These are phyloP conservation scores for Rhea americana DNA, from an alignment of 2,113 vertebrate genomes.

Conservation along the genomic window DNA sequence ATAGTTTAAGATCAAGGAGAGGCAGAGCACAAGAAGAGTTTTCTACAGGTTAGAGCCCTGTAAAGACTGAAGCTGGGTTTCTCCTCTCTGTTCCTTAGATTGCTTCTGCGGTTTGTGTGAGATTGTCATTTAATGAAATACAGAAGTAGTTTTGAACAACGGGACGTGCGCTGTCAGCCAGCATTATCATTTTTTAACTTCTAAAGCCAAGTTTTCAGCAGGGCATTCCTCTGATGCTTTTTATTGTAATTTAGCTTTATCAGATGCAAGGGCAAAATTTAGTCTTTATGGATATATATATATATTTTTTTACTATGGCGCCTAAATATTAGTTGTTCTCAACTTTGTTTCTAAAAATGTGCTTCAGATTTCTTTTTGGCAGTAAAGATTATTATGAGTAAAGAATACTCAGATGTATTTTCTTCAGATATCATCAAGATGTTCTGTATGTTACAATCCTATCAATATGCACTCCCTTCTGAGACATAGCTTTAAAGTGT, in stretches of 20 bases:
- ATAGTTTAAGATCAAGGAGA: neutral
- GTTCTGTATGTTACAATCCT: neutral
- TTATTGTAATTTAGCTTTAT: neutral
- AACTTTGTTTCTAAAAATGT: neutral
- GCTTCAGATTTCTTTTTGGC: constrained; percentile 8
- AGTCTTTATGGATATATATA: neutral
- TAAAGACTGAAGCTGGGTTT: neutral
- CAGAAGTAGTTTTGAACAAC: neutral
- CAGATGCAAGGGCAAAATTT: neutral
- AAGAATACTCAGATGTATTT: neutral
- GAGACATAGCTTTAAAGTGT: neutral
- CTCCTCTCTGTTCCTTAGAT: neutral
- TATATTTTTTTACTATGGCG: neutral
- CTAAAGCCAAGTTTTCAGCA: neutral
- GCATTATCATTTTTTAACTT: neutral
- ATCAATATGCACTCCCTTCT: neutral
- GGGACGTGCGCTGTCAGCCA: neutral
- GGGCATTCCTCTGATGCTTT: neutral
- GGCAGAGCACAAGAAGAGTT: neutral
- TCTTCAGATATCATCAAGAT: neutral
- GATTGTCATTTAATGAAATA: neutral
- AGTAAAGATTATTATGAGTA: neutral
- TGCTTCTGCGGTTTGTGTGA: neutral
- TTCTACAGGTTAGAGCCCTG: neutral
- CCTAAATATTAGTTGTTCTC: neutral